Evolutionary conservation across 2,113 vertebrate species (phyloP).

Genomic region (Myotis lucifugus): DNA sequence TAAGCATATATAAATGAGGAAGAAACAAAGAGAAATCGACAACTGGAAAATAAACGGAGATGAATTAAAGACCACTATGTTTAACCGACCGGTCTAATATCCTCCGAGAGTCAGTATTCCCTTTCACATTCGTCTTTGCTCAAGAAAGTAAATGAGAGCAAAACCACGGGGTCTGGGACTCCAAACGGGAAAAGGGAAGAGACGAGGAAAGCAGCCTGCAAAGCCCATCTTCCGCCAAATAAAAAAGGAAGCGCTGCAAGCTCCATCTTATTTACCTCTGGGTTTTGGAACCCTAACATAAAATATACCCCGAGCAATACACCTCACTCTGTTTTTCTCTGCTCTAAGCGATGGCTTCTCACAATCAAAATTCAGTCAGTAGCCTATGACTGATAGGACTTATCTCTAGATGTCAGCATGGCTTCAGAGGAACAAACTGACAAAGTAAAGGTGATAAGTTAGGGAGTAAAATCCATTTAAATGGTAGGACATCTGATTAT

Average conservation of each 20-base stretch:
- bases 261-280: constrained; percentile 70
- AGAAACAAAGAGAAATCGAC: constrained; percentile 69
- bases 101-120: constrained; percentile 66
- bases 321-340: constrained; percentile 86
- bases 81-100: constrained; percentile 71
- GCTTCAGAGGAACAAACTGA: constrained; percentile 86
- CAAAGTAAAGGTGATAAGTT: constrained; percentile 89
- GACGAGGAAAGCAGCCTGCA: background rate
- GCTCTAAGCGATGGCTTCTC: constrained; percentile 90
- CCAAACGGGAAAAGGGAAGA: constrained; percentile 50
- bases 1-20: constrained; percentile 71
- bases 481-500: constrained; percentile 86
- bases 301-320: constrained; percentile 86
- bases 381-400: constrained; percentile 90
- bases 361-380: constrained; percentile 93
- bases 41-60: constrained; percentile 77
- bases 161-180: constrained; percentile 47
- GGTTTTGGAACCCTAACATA: constrained; percentile 85
- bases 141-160: constrained; percentile 63
- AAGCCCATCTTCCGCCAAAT: constrained; percentile 11
- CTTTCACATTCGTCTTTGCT: constrained; percentile 71
- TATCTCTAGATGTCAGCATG: constrained; percentile 91
- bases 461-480: constrained; percentile 88
- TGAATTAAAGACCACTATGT: constrained; percentile 73
- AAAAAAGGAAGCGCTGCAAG: constrained; percentile 49